These are phyloP conservation scores for Drosophila oshimai DNA, from an alignment of 1,140 invertebrate species.

Conservation along the genomic window DNA sequence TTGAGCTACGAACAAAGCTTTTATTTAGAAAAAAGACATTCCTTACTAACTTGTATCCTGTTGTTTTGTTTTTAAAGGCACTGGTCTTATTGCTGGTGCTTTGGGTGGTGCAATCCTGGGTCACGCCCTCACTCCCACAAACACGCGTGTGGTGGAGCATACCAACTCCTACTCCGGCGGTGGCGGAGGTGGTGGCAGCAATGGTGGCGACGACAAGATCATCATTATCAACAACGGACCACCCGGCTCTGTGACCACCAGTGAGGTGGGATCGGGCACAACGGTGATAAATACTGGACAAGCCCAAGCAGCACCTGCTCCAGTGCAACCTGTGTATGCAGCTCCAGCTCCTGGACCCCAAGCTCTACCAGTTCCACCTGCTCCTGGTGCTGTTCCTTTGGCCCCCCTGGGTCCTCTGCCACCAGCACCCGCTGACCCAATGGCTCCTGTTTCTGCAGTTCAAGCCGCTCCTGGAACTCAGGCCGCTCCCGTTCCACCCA, in stretches of 20 bases:
- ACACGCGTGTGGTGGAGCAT: slow-evolving; percentile 65
- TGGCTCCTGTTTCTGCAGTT: slow-evolving; percentile 79
- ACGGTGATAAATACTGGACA: slow-evolving; percentile 68
- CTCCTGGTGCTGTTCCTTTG: slow-evolving; percentile 5
- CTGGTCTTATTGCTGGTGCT: slow-evolving; percentile 72
- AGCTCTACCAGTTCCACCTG: not conserved
- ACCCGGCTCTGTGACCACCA: slow-evolving; percentile 73
- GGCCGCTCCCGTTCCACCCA: slow-evolving; percentile 65
- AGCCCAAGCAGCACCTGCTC: slow-evolving; percentile 44
- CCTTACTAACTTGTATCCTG: not conserved
- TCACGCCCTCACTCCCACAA: slow-evolving; percentile 67
- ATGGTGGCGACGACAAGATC: slow-evolving; percentile 63
- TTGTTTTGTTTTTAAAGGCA: slow-evolving; percentile 35
- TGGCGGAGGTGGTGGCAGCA: slow-evolving; percentile 26
- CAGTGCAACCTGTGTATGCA: slow-evolving; percentile 45
- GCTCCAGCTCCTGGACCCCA: slow-evolving; percentile 26
- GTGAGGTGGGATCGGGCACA: slow-evolving; percentile 56
- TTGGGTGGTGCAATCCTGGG: slow-evolving; percentile 72
- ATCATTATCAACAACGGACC: slow-evolving; percentile 81
- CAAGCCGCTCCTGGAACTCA: slow-evolving; percentile 53
- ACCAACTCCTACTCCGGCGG: slow-evolving; percentile 35
- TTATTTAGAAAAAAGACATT: no score
- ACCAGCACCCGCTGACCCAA: slow-evolving; percentile 22
- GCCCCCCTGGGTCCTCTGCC: slow-evolving; percentile 25
- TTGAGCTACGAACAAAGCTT: no score